Evolutionary conservation across 2,797 vertebrate genomes (phyloP).

Genomic region (Hydrophis major): DNA sequence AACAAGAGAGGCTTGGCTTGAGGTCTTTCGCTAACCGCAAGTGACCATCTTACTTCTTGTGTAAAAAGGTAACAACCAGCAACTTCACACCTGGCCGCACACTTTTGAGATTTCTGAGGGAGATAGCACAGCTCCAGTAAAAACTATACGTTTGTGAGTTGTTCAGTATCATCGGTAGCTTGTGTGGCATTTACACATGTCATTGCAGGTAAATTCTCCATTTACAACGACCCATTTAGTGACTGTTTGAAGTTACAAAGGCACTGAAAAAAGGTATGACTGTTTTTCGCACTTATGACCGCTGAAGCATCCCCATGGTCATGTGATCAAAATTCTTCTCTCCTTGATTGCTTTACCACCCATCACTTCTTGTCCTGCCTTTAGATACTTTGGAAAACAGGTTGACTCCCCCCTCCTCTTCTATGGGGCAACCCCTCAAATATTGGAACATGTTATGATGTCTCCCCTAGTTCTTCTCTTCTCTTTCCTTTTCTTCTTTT

Average conservation of each 20-base stretch:
- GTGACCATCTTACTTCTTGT: neutral
- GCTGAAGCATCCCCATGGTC: neutral
- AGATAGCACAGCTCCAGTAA: neutral
- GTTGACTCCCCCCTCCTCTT: too few species aligned
- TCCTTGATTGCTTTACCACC: too few species aligned
- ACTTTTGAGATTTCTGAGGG: neutral
- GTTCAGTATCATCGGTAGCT: fast-evolving
- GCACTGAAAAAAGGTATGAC: neutral
- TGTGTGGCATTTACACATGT: neutral
- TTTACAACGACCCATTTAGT: neutral
- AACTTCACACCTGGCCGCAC: too few species aligned
- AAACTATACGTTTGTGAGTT: too few species aligned
- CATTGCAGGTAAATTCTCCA: neutral
- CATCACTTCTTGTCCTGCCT: too few species aligned
- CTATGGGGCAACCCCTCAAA: too few species aligned
- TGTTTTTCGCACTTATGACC: neutral
- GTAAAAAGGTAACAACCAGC: too few species aligned
- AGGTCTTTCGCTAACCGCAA: neutral
- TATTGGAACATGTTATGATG: too few species aligned
- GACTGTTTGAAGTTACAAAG: neutral
- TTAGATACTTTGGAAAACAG: too few species aligned
- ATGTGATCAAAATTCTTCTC: neutral
- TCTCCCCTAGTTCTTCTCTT: too few species aligned
- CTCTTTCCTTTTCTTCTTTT: too few species aligned
- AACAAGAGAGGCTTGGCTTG: too few species aligned